Percentiles rank a stretch among this genome's conserved stretches.
Conservation (phyloP, 2,888 invertebrate species). For the Iselma pallidipennis region DNA sequence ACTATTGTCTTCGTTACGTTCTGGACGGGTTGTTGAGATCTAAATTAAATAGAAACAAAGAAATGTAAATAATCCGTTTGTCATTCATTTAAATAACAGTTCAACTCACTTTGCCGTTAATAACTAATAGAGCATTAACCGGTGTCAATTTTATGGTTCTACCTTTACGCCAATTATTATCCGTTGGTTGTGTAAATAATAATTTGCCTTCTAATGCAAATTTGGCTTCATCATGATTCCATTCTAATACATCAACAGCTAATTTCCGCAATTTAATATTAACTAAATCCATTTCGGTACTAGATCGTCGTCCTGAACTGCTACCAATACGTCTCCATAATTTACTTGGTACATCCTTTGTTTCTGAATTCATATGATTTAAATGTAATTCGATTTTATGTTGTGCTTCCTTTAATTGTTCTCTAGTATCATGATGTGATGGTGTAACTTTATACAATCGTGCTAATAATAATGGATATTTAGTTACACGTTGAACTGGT, state of each 20-base stretch:
- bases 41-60: conserved; percentile 10
- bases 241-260: conserved; percentile 90
- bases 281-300: conserved; percentile 84
- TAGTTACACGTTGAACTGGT: conserved; percentile 95
- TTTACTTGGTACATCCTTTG: conserved; percentile 88
- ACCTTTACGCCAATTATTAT: conserved; percentile 89
- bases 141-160: conserved; percentile 86
- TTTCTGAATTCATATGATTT: conserved; percentile 92
- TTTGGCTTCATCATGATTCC: conserved; percentile 92
- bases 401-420: conserved; percentile 84
- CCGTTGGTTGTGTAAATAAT: conserved; percentile 85
- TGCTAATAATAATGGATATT: conserved; percentile 90
- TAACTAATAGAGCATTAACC: conserved; percentile 87
- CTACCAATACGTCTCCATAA: conserved; percentile 87
- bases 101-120: conserved; percentile 82
- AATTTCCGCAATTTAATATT: conserved; percentile 90
- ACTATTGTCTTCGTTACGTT: conserved; percentile 39
- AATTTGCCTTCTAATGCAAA: conserved; percentile 90
- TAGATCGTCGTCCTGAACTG: conserved; percentile 68
- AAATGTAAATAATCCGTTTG: no score
- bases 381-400: conserved; percentile 91
- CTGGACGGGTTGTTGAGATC: conserved; percentile 28
- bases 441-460: conserved; percentile 91
- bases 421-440: conserved; percentile 76
- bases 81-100: not conserved